Conservation (phyloP, 2,113 vertebrate species). For the Xenopus tropicalis region UCB_Xtro_10.0 CM004446.2:118403001-118403500, state of each 20-base stretch:
- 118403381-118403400: too few species aligned
- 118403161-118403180: slow-evolving; percentile 6
- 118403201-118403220: slow-evolving; percentile 1
- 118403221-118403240: neutral
- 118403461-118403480: too few species aligned
- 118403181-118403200: slow-evolving; percentile 7
- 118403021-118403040: slow-evolving; percentile 2
- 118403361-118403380: neutral
- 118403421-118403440: too few species aligned
- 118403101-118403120: neutral
- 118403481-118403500: too few species aligned
- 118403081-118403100: neutral
- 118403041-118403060: neutral
- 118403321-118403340: neutral
- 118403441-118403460: too few species aligned
- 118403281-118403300: neutral
- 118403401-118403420: too few species aligned
- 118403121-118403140: neutral
- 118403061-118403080: neutral
- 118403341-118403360: neutral
- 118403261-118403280: neutral
- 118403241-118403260: neutral
- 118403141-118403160: neutral
- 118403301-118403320: neutral
- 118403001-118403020: slow-evolving; percentile 2